phyloP scores from a whole-genome alignment of 2,797 vertebrate species.

The Acipenser ruthenus region DNA sequence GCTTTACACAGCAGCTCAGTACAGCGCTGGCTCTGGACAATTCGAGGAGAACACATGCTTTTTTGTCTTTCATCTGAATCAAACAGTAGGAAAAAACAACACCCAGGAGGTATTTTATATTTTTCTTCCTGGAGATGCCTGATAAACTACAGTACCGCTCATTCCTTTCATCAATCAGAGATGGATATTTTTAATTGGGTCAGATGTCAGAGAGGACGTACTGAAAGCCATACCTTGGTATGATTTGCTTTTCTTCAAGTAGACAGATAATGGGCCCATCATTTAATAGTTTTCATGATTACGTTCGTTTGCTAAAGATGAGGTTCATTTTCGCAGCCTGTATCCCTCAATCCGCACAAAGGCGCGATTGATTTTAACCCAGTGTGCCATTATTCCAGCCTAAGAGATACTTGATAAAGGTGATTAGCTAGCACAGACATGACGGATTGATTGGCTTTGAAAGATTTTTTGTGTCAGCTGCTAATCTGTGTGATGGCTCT shows the following conservation, averaged over 20 bases:
- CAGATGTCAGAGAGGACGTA: not conserved
- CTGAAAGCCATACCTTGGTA: not conserved
- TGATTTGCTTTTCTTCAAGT: constrained; percentile 1
- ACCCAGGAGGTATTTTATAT: no score
- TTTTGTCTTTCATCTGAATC: no score
- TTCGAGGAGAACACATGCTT: no score
- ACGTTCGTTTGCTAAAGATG: not conserved
- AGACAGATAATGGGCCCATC: not conserved
- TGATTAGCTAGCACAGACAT: constrained; percentile 4
- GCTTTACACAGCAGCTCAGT: no score
- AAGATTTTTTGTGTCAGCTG: constrained; percentile 2
- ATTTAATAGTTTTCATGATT: not conserved
- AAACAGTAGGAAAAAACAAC: no score
- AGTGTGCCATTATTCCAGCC: not conserved
- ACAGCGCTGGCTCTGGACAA: no score
- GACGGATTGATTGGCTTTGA: constrained; percentile 4
- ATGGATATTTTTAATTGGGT: not conserved
- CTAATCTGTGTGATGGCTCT: constrained; percentile 6
- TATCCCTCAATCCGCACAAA: not conserved
- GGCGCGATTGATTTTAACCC: not conserved
- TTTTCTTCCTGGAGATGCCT: not conserved
- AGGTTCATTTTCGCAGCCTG: not conserved
- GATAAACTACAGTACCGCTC: not conserved
- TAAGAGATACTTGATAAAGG: constrained; percentile 6
- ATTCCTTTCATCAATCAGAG: not conserved